These are phyloP conservation scores for Phymatocera aterrima DNA, from an alignment of 2,888 invertebrate species.

Conservation along the genomic window DNA sequence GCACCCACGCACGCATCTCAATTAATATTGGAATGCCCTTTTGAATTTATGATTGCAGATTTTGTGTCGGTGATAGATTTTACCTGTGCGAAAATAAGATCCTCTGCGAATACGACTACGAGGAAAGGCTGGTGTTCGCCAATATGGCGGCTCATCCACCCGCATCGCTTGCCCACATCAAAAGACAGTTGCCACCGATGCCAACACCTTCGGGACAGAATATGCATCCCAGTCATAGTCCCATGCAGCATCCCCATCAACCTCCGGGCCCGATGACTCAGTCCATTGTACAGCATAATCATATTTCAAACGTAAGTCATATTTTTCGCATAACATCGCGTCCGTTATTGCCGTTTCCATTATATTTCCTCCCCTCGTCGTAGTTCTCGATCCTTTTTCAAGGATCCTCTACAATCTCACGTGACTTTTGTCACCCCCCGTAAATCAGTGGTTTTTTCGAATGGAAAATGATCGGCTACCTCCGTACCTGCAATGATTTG, in stretches of 20 bases:
- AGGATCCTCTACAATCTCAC: too few species aligned
- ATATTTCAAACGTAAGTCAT: conserved; percentile 70
- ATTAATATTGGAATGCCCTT: too few species aligned
- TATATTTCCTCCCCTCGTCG: neutral
- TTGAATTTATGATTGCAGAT: conserved; percentile 80
- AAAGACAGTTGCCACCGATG: conserved; percentile 79
- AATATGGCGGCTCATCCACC: conserved; percentile 95
- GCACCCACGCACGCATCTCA: neutral
- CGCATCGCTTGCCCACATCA: conserved; percentile 85
- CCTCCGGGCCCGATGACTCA: conserved; percentile 68
- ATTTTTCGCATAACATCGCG: too few species aligned
- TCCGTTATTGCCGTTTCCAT: too few species aligned
- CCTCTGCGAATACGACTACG: conserved; percentile 98
- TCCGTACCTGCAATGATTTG: neutral
- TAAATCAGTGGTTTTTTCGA: too few species aligned
- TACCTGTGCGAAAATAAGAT: conserved; percentile 98
- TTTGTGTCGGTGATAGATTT: conserved; percentile 98
- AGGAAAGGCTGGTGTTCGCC: conserved; percentile 95
- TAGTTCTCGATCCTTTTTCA: too few species aligned
- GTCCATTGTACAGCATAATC: conserved; percentile 69
- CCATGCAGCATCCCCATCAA: conserved; percentile 59
- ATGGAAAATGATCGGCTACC: too few species aligned
- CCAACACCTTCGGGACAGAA: conserved; percentile 69
- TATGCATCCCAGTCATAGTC: conserved; percentile 68
- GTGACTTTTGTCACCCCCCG: too few species aligned